Evolutionary conservation across 2,888 invertebrate genomes (phyloP).

Genomic region (Volucella zonaria): DNA sequence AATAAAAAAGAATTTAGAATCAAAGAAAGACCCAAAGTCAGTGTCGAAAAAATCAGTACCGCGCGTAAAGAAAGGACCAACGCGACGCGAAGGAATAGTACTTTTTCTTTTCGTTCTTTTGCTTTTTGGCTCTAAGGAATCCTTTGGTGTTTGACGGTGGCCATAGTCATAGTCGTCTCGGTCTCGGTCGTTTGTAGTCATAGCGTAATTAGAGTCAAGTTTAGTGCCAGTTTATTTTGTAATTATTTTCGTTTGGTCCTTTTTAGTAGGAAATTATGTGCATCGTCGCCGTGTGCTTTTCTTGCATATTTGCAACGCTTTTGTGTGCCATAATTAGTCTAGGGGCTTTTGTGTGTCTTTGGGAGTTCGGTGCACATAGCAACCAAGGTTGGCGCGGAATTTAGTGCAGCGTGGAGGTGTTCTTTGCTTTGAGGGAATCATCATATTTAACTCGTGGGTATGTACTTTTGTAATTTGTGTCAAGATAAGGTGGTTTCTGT

Average conservation of each 20-base stretch:
- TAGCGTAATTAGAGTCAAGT: slow-evolving; percentile 72
- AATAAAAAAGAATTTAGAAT: slow-evolving; percentile 63
- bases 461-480: slow-evolving; percentile 56
- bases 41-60: slow-evolving; percentile 42
- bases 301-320: slow-evolving; percentile 52
- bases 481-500: slow-evolving; percentile 31
- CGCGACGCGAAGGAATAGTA: slow-evolving; percentile 3
- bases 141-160: slow-evolving; percentile 36
- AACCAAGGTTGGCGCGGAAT: slow-evolving; percentile 14
- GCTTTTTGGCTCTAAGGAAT: neutral
- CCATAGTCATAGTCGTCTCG: neutral
- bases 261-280: slow-evolving; percentile 53
- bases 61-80: slow-evolving; percentile 9
- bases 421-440: neutral
- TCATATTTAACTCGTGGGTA: slow-evolving; percentile 24
- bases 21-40: slow-evolving; percentile 8
- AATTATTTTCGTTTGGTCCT: slow-evolving; percentile 72
- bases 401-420: slow-evolving; percentile 7
- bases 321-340: slow-evolving; percentile 67
- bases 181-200: slow-evolving; percentile 48
- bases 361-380: slow-evolving; percentile 15
- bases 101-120: neutral
- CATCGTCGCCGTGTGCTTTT: slow-evolving; percentile 55
- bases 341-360: slow-evolving; percentile 57
- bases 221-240: slow-evolving; percentile 74